Evolutionary conservation across 2,888 invertebrate genomes (phyloP), one percentile per base, ranked within the genome.

Genomic region (Stictocephala bisonia): DNA sequence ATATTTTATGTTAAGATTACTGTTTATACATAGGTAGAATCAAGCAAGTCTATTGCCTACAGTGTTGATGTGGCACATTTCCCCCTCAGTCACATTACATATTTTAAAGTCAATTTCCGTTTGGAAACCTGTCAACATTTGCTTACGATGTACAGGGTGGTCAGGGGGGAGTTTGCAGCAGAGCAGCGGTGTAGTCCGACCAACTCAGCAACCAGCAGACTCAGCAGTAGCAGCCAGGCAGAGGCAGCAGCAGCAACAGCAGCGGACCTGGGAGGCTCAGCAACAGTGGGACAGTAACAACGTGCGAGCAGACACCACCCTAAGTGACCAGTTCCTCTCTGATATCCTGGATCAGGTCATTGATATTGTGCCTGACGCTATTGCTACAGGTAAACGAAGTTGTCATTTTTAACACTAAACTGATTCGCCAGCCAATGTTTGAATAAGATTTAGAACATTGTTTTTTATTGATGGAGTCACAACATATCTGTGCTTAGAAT

Each of bases 271-370:
- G 73, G 85, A 75, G 74, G 7, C 29, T 2, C 75, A 72, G 72
- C 78, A 77, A 73, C 75, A 79, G 0, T 77, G 78, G 48, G 79
- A 68, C 50, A 68, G 50, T 24, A 29, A 29, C n/a, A 48, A 48
- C 41, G 29, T 48, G 9, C 53, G 13, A 31, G 64, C 20, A 41
- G 71, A 13, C 66, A 27, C n/a, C 48, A 50, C 83, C 80, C 82
- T 78, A 84, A 85, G 87, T 71, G 93, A 94, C 84, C 89, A 90
- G 66, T 87, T 92, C 75, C 86, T 96, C 67, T 94, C 94, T 2
- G 93, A 93, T 80, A 90, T 96, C 79, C 85, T 96, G 78, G 95
- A 96, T 85, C 91, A 92, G 83, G 92, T 95, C 75, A 92, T 94
- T 82, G 94, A 94, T 77, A 90, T 91, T 81, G 91, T 91, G 83